phyloP scores from a whole-genome alignment of 2,797 vertebrate genomes.

The Carapus acus region DNA sequence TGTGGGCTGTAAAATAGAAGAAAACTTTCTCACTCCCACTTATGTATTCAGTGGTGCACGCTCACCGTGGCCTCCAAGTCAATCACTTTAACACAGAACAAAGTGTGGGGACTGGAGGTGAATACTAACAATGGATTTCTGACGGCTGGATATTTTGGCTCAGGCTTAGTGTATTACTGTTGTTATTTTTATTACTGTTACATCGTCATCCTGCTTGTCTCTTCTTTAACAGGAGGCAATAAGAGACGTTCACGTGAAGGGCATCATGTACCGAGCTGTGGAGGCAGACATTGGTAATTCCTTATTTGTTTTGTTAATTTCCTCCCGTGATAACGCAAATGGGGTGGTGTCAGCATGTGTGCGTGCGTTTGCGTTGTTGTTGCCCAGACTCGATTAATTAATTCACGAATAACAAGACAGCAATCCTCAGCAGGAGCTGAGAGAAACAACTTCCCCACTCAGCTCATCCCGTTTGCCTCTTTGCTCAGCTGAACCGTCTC shows the following conservation, averaged over 20 bases:
- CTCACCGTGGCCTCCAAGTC: constrained; percentile 46
- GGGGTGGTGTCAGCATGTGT: too few relatives aligned
- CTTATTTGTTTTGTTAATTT: too few relatives aligned
- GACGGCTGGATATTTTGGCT: constrained; percentile 40
- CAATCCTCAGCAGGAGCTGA: constrained; percentile 15
- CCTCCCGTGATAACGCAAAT: too few relatives aligned
- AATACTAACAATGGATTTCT: constrained; percentile 47
- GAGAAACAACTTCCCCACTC: too few relatives aligned
- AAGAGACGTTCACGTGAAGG: constrained; percentile 94
- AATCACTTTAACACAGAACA: constrained; percentile 42
- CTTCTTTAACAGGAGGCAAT: constrained; percentile 82
- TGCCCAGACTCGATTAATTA: not conserved
- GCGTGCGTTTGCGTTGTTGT: too few relatives aligned
- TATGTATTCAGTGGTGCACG: constrained; percentile 52
- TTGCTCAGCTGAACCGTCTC: not conserved
- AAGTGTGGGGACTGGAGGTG: constrained; percentile 43
- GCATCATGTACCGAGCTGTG: constrained; percentile 94
- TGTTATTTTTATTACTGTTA: too few relatives aligned
- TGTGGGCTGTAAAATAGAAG: too few relatives aligned
- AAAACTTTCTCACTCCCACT: constrained; percentile 36
- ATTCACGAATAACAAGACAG: constrained; percentile 21
- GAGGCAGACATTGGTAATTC: constrained; percentile 91
- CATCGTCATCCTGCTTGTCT: too few relatives aligned
- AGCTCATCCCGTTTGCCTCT: too few relatives aligned
- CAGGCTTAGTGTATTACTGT: constrained; percentile 37